Percentiles rank a stretch among this genome's conserved stretches.
Conservation (phyloP, 2,797 vertebrate species). For the Lacerta bilineata region DNA sequence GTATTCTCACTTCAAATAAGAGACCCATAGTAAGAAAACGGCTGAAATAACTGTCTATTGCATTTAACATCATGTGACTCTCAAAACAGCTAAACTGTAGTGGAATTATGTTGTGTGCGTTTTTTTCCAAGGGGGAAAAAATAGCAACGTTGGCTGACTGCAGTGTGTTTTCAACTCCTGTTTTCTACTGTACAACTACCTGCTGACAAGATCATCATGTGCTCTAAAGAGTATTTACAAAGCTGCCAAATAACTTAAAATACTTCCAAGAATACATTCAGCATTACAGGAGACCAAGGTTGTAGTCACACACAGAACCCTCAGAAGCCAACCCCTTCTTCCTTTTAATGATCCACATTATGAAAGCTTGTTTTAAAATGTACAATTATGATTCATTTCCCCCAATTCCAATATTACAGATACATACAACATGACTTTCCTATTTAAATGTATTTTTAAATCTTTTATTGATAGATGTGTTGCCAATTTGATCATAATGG, state of each 20-base stretch:
- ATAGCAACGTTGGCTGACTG: constrained; percentile 6
- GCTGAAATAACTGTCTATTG: constrained; percentile 74
- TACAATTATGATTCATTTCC: not conserved
- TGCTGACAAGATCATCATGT: constrained; percentile 69
- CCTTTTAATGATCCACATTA: constrained; percentile 47
- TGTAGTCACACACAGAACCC: constrained; percentile 42
- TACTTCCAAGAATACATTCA: constrained; percentile 62
- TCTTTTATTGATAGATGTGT: constrained; percentile 52
- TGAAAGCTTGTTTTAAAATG: constrained; percentile 49
- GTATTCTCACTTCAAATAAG: constrained; percentile 87
- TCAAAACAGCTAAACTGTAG: constrained; percentile 69
- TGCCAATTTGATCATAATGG: not conserved
- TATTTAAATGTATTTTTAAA: not conserved
- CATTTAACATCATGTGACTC: constrained; percentile 63
- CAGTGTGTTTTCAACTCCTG: constrained; percentile 45
- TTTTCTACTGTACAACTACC: constrained; percentile 65
- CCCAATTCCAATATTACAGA: not conserved
- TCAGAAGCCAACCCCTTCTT: constrained; percentile 59
- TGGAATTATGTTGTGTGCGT: constrained; percentile 53
- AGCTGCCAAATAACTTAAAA: constrained; percentile 70
- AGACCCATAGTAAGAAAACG: constrained; percentile 82
- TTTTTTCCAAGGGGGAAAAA: not conserved
- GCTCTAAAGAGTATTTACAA: constrained; percentile 59
- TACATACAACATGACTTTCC: not conserved
- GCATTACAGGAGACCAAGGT: constrained; percentile 51